A percentile compares a stretch with the other conserved stretches of the same genome.
These are phyloP conservation scores for Lithodes maja DNA, from an alignment of 2,888 invertebrate genomes.

Conservation along the genomic window DNA sequence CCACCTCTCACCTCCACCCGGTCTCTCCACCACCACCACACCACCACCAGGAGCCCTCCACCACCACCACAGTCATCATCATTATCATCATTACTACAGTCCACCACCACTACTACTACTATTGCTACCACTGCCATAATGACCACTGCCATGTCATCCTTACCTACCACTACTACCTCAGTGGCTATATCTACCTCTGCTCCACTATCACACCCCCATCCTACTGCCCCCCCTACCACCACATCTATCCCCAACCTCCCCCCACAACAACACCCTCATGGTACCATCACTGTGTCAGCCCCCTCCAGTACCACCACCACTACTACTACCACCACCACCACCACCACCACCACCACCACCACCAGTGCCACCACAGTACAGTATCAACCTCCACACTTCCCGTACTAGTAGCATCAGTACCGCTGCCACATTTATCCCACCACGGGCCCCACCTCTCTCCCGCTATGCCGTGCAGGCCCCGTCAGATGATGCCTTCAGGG, in stretches of 20 bases:
- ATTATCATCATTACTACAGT: background rate
- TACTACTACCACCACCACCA: slow-evolving; percentile 18
- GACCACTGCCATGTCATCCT: background rate
- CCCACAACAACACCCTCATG: slow-evolving; percentile 1
- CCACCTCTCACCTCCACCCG: slow-evolving; percentile 34
- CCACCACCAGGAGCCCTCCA: slow-evolving; percentile 73
- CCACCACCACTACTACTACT: slow-evolving; percentile 25
- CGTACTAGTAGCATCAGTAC: slow-evolving; percentile 38
- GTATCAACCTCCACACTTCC: slow-evolving; percentile 57
- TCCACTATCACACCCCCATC: background rate
- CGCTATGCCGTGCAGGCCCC: slow-evolving; percentile 63
- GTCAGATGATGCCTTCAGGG: slow-evolving; percentile 71
- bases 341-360: slow-evolving; percentile 3
- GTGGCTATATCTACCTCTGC: background rate
- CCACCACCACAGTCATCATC: slow-evolving; percentile 3
- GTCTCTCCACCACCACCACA: slow-evolving; percentile 70
- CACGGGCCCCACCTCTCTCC: slow-evolving; percentile 23
- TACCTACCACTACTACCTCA: slow-evolving; percentile 4
- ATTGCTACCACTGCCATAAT: slow-evolving; percentile 1
- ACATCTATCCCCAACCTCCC: slow-evolving; percentile 8
- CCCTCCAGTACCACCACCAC: slow-evolving; percentile 11
- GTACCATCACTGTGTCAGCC: slow-evolving; percentile 14
- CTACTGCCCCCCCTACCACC: slow-evolving; percentile 19
- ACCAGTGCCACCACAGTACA: slow-evolving; percentile 25
- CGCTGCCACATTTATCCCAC: slow-evolving; percentile 64